Base-by-base conservation (phyloP, 2,888 invertebrate genomes). In the Tineola bisselliella region DNA sequence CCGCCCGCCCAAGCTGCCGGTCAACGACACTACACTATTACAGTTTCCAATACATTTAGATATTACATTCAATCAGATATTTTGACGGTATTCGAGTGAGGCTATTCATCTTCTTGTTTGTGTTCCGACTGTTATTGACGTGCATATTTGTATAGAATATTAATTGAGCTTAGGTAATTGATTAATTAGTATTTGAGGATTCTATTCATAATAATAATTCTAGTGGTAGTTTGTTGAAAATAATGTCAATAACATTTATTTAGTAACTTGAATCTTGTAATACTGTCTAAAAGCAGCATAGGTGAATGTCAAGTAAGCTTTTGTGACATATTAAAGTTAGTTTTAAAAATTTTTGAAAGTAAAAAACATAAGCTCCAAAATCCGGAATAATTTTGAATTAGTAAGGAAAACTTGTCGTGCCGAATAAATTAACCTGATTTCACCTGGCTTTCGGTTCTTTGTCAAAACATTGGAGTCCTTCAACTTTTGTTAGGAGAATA, bases 1-100 rank as follows among this genome's bases (percentile, higher is more conserved):
- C 33, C 58, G 59, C 43, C 18, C 59, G 59, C 59, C 43, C 38
- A 8, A 17, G 59, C 31, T n/a, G 8, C 60, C 77, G 79, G 82
- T 80, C 81, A 81, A 80, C 73, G 77, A 79, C 78, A 75, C 77
- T 71, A 25, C 70, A 71, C 71, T 73, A 78, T 76, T 76, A 74
- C 77, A 73, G 68, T 76, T 76, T 76, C 72, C 66, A 31, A 58
- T 58, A 38, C 38, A 38, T 38, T 38, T 38, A 38, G 38, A 38
- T 54, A 19, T 54, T 54, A 17, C 48, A 48, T 48, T 15, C 17
- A 48, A 17, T 18, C 48, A 48, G 48, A 48, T 48, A 48, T 48
- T 48, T 48, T 38, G 48, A 48, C 18, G 48, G 48, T n/a, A 38
- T 38, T n/a, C 38, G 48, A 48, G 48, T 15, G 13, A 48, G 13